Base-by-base conservation (phyloP, 37 sponge, comb jelly and placozoan genomes). In the Agelas oroides region DNA sequence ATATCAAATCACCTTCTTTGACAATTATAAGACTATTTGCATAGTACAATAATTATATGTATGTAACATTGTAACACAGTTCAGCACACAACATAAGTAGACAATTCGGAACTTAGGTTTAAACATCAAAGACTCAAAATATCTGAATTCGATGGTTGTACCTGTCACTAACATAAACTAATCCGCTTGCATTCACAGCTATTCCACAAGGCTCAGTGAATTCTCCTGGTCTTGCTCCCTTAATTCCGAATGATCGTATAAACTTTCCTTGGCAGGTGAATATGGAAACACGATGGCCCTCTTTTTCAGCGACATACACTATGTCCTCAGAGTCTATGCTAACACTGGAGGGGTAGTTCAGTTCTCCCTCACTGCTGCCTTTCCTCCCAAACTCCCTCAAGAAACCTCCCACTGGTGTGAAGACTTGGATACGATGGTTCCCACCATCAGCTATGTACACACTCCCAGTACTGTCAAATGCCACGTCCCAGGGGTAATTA, bases 361-460 rank as follows among this genome's bases (percentile, higher is more conserved):
- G 34, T 38, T 33, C 32, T 25, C 68, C 78, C 17, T n/a, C 60
- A 21, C 78, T 56, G 36, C 28, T 31, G 16, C 70, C 70, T 23
- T 53, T 15, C 20, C 32, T 31, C 21, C 77, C 78, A 69, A 85
- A 67, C 59, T 70, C 18, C 57, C 78, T 67, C 59, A 77, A 2
- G 37, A 75, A 75, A 13, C 59, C n/a, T 34, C 86, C 86, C 2
- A 75, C 69, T 2, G 38, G 21, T 18, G 73, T 81, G 80, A 87
- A 92, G 0, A 87, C 80, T 71, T 92, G 92, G 19, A 92, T 65
- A 8, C 88, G 40, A 73, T 84, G 60, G 53, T 86, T 92, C 30
- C 66, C 39, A 14, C 33, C 58, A 28, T 92, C 92, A 16, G 88
- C 41, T 2, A 92, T 77, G 31, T 79, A 92, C 79, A 84, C 75